These are phyloP conservation scores for Saccopteryx leptura DNA, from an alignment of 2,113 vertebrate species.

Conservation along the genomic window DNA sequence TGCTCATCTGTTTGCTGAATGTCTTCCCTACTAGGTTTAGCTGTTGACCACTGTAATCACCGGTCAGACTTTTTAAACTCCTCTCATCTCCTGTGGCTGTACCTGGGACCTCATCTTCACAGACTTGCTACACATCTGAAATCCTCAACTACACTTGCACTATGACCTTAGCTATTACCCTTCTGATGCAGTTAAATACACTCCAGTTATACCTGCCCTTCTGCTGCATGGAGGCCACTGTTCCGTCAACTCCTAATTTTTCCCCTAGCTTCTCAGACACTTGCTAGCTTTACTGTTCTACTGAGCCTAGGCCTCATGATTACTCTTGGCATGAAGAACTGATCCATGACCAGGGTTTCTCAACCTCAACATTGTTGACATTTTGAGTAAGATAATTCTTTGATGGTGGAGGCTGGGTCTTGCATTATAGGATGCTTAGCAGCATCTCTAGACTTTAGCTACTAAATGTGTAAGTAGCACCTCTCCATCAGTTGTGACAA, in stretches of 20 bases:
- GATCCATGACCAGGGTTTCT: neutral
- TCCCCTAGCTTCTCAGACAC: neutral
- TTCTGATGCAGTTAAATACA: neutral
- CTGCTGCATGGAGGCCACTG: neutral
- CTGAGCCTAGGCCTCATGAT: neutral
- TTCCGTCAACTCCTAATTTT: neutral
- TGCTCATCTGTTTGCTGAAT: conserved; percentile 5
- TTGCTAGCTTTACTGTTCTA: neutral
- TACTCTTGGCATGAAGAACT: neutral
- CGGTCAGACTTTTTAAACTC: conserved; percentile 38
- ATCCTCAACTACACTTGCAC: neutral
- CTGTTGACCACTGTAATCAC: neutral
- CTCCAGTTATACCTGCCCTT: conserved; percentile 22
- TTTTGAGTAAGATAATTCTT: neutral
- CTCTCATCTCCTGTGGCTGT: neutral
- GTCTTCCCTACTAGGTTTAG: conserved; percentile 28
- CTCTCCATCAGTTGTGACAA: neutral
- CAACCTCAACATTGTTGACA: neutral
- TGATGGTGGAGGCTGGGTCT: neutral
- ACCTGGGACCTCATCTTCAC: conserved; percentile 25
- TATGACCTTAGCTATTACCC: neutral
- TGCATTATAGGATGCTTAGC: neutral
- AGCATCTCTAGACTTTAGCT: neutral
- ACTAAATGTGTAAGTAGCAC: neutral
- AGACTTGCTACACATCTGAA: conserved; percentile 19